phyloP scores from a whole-genome alignment of 2,888 invertebrate genomes.

The Leuctra nigra region DNA sequence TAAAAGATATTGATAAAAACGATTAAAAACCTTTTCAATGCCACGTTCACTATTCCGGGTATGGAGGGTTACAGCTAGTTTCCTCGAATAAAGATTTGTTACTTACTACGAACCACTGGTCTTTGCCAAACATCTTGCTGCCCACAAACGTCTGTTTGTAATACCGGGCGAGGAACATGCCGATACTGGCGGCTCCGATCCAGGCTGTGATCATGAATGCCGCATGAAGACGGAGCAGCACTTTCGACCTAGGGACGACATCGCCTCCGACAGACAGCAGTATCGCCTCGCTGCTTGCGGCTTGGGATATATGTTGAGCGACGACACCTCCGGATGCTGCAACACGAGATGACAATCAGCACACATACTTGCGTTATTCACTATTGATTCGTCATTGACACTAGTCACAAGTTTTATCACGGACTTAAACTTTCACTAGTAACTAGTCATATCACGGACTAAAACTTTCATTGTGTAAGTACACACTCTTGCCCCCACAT shows the following conservation, averaged over 20 bases:
- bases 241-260: slow-evolving; percentile 54
- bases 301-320: slow-evolving; percentile 26
- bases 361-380: too few relatives aligned
- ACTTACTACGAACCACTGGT: slow-evolving; percentile 90
- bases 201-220: slow-evolving; percentile 83
- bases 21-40: too few relatives aligned
- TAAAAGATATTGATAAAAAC: too few relatives aligned
- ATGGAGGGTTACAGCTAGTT: too few relatives aligned
- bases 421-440: too few relatives aligned
- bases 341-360: background rate
- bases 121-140: slow-evolving; percentile 73
- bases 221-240: slow-evolving; percentile 73
- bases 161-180: slow-evolving; percentile 80
- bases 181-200: slow-evolving; percentile 81
- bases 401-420: too few relatives aligned
- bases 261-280: slow-evolving; percentile 58
- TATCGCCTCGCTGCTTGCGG: slow-evolving; percentile 48
- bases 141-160: slow-evolving; percentile 86
- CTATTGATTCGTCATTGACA: too few relatives aligned
- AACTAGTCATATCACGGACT: too few relatives aligned
- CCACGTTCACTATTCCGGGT: too few relatives aligned
- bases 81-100: too few relatives aligned
- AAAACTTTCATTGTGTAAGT: too few relatives aligned
- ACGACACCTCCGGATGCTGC: slow-evolving; percentile 20
- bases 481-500: too few relatives aligned